Base-by-base conservation (phyloP, 2,113 vertebrate species). In the Rhinolophus sinicus region DNA sequence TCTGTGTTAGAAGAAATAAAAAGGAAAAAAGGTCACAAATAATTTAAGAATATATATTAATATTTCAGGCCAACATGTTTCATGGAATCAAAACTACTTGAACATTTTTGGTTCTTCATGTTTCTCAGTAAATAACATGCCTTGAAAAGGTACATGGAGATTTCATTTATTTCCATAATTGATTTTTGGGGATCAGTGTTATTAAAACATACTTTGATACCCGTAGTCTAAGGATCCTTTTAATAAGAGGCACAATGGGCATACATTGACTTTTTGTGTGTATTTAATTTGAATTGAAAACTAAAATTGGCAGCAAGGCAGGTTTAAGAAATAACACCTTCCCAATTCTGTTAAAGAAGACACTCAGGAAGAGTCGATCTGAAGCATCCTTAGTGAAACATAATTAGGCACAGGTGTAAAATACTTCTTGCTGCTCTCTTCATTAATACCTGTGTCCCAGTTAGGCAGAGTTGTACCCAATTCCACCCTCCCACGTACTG, bases 41-140 rank as follows among this genome's bases (percentile, higher is more conserved):
- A 96, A 97, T 97, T 97, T 54, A 96, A 95, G 70, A 92, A 88
- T 65, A 58, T n/a, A 0, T 95, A 95, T 96, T 96, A 95, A 93
- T 93, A 95, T 93, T 96, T 96, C 21, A 96, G 44, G 47, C 14
- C 62, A 88, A 50, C 38, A 81, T 91, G 22, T 60, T 72, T 96
- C 47, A 65, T 65, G 8, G 77, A 95, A 86, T 78, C 78, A 82
- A 93, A 96, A 82, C 22, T 67, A 47, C 60, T 82, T 35, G 35
- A 64, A 33, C 7, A n/a, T 88, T 80, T 88, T 40, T 78, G 13
- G 12, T n/a, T 75, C 40, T 96, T 95, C 44, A 58, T 95, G 54
- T 72, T 84, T 88, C 28, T 95, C 8, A 89, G 64, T 62, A 90
- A 90, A 73, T 77, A 77, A 38, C 35, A 58, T 33, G 47, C 65